These are phyloP conservation scores for Myiotriccus ornatus DNA, from an alignment of 2,797 vertebrate species.

Conservation along the genomic window DNA sequence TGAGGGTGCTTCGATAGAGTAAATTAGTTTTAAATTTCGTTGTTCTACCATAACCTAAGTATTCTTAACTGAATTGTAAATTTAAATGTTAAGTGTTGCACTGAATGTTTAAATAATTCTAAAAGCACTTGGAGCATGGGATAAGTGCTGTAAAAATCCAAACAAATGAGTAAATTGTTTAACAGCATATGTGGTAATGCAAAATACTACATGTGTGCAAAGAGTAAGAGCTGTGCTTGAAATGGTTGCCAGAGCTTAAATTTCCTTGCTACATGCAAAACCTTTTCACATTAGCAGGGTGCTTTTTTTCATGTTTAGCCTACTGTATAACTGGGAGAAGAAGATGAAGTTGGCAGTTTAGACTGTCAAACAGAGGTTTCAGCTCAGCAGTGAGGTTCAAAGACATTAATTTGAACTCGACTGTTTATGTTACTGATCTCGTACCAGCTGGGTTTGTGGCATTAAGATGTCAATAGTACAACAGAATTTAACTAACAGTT, in stretches of 20 bases:
- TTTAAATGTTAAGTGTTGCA: conserved; percentile 62
- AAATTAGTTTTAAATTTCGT: conserved; percentile 63
- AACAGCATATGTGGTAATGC: conserved; percentile 59
- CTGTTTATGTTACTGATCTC: conserved; percentile 56
- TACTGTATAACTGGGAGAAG: conserved; percentile 37
- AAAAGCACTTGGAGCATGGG: conserved; percentile 65
- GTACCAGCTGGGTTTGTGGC: conserved; percentile 51
- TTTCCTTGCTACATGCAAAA: conserved; percentile 27
- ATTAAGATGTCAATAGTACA: conserved; percentile 72
- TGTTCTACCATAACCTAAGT: conserved; percentile 58
- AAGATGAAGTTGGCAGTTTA: conserved; percentile 51
- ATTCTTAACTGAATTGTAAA: conserved; percentile 68
- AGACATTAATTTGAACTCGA: conserved; percentile 47
- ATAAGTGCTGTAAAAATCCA: conserved; percentile 64
- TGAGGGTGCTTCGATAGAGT: conserved; percentile 20
- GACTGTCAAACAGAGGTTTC: conserved; percentile 46
- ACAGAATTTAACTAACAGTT: conserved; percentile 71
- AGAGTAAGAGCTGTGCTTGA: neutral
- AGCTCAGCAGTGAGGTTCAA: conserved; percentile 38
- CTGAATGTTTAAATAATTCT: conserved; percentile 65
- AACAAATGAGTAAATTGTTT: conserved; percentile 67
- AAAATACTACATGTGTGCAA: conserved; percentile 48
- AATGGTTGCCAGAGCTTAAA: conserved; percentile 48
- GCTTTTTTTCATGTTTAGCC: conserved; percentile 13
- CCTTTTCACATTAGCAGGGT: neutral